Base-by-base conservation (phyloP, 2,797 vertebrate species). In the Pelobates cultripes region DNA sequence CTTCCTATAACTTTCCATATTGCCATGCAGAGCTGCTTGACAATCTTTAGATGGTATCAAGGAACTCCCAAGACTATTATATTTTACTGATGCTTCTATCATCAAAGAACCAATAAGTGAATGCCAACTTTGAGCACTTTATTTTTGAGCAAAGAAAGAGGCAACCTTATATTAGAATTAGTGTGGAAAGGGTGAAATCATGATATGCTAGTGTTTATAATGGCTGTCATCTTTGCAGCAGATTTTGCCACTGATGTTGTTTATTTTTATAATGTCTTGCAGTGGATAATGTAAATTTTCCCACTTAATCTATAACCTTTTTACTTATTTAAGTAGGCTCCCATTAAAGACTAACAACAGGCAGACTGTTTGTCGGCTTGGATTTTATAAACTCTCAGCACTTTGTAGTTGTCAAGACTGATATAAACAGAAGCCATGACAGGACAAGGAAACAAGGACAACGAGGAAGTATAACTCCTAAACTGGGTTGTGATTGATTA, bases 261-360 rank as follows among this genome's bases (percentile, higher is more conserved):
- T 28, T 28, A 28, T 28, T 28, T 28, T 28, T 28, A 28, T 28
- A 28, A 28, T 28, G 28, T 28, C 28, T 28, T 68, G 45, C 51
- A 7, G 17, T 68, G 55, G 4, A 55, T 40, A 9, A n/a, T 73
- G 42, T 72, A 75, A 45, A 15, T 68, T 70, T 78, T 40, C 47
- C 63, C 64, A 70, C 51, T 67, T 70, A 70, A 75, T 81, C 51
- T 57, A 81, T 81, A 70, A 64, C 42, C 64, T 70, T 70, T 81
- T 81, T 81, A 81, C 55, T 75, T 74, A 80, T 80, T 74, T 81
- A 81, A 75, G 43, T 15, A 70, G 64, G 17, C 71, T 80, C 72
- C 71, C 73, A 72, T 81, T 73, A 47, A 74, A 81, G 79, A 51
- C 79, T 70, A 73, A 75, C 71, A 63, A 42, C 43, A 43, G 28